A percentile compares a stretch with the other conserved stretches of the same genome.
Evolutionary conservation across 1,140 invertebrate species (phyloP).

Genomic region (Orchesella cincta): DNA sequence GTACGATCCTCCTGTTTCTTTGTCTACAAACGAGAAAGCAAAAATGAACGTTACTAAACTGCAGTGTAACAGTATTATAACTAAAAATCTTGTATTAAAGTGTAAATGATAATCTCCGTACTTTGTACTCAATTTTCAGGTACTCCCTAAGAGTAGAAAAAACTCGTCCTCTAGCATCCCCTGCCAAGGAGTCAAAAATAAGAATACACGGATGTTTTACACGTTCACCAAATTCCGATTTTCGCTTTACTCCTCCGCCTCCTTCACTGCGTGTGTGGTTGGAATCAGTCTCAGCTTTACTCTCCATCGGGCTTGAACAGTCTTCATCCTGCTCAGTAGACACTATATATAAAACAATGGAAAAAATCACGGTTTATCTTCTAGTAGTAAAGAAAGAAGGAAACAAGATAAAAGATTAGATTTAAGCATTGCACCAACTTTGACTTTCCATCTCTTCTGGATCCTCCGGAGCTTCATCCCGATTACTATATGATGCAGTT

Average conservation of each 20-base stretch:
- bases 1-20: conserved; percentile 64
- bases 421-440: background rate
- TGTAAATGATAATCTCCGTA: conserved; percentile 50
- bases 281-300: background rate
- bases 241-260: background rate
- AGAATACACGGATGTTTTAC: conserved; percentile 76
- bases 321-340: too few species aligned
- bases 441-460: conserved; percentile 7
- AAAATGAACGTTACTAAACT: background rate
- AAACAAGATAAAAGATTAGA: background rate
- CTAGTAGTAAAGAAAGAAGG: too few species aligned
- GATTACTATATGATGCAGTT: background rate
- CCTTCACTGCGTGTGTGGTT: background rate
- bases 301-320: too few species aligned
- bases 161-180: conserved; percentile 74
- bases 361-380: too few species aligned
- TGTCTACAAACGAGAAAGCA: conserved; percentile 24
- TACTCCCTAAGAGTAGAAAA: conserved; percentile 86
- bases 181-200: conserved; percentile 90
- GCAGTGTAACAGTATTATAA: background rate
- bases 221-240: background rate
- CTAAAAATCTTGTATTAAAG: background rate
- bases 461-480: conserved; percentile 8
- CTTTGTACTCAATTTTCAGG: conserved; percentile 82
- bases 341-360: too few species aligned